Evolutionary conservation across 2,888 invertebrate species (phyloP), one percentile per base, ranked within the genome.

Genomic region (Noctua janthina): DNA sequence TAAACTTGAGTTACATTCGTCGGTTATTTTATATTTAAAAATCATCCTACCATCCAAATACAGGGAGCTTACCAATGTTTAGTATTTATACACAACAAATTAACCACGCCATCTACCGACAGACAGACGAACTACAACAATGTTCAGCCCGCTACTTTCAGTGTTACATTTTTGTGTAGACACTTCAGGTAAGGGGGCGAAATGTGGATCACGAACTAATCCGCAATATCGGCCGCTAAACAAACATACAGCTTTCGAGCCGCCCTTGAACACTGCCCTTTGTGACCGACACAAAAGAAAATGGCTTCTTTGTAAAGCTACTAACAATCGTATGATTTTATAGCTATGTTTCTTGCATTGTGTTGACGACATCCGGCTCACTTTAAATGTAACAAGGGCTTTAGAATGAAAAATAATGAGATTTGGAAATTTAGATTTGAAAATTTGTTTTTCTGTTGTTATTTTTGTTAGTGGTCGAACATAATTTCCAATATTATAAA

Each of bases 231-330:
- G 91, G 91, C 88, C 91, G 91, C 92, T 93, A 91, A 90, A 92
- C 92, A 92, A 93, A 93, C 91, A 92, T 83, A 89, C 87, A 92
- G 91, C 92, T 92, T 93, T 93, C 90, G 88, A 74, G 78, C 49
- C 89, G 94, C 88, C 96, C 96, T 95, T 96, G 95, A 93, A 92
- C 91, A 92, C 89, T 91, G 93, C 91, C 94, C 93, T 94, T 95
- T 95, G 93, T 93, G 87, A 82, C 80, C 85, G 87, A 88, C 89
- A 95, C 94, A 95, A 95, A 95, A 94, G 94, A 93, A 94, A 94
- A 92, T 90, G 91, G 90, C 90, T 92, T 93, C 93, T 95, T 94
- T 94, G 94, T 93, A 92, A 88, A 90, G 83, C 80, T 87, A 89
- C 85, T 88, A 90, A 92, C 92, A 91, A 92, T 89, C 88, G 89